Base-by-base conservation (phyloP, 2,888 invertebrate species). In the Ochlodes sylvanus region DNA sequence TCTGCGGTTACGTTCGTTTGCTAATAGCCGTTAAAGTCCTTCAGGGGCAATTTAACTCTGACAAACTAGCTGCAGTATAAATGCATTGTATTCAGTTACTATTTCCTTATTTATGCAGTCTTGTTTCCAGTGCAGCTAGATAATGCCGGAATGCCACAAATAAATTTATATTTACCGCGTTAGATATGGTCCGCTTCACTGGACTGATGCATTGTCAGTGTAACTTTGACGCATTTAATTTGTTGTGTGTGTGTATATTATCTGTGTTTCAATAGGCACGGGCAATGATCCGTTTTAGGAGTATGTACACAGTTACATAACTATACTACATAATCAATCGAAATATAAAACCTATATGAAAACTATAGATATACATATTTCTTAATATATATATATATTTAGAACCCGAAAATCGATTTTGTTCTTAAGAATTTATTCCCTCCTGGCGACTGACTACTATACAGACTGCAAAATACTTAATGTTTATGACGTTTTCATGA, bases 101-200 rank as follows among this genome's bases (percentile, higher is more conserved):
- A 17, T 17, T 47, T 47, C 17, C 44, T 47, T 47, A 47, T 47
- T 47, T 47, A 47, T 47, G 44, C 44, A 47, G 44, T 47, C 38
- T 27, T 27, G 12, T 9, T 17, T 15, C 15, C 44, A 47, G 12
- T 47, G 44, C 44, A 47, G 15, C 44, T 47, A 47, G 44, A 47
- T 47, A 17, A 17, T 38, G 38, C 44, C 44, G n/a, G 44, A 47
- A 47, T 47, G 17, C 44, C 44, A 47, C 44, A 47, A 47, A 47
- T 47, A 47, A 6, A 47, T 17, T 47, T 17, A 47, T 47, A 44
- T 55, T 34, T 19, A 7, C 21, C 54, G 38, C 41, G n/a, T 50
- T 57, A 44, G 56, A 56, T 63, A 63, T 54, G 62, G 21, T 38
- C 52, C 62, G 15, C 10, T 63, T 63, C 41, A 50, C 41, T 63